Evolutionary conservation across 2,113 vertebrate species (phyloP).

Genomic region (Butorides virescens): DNA sequence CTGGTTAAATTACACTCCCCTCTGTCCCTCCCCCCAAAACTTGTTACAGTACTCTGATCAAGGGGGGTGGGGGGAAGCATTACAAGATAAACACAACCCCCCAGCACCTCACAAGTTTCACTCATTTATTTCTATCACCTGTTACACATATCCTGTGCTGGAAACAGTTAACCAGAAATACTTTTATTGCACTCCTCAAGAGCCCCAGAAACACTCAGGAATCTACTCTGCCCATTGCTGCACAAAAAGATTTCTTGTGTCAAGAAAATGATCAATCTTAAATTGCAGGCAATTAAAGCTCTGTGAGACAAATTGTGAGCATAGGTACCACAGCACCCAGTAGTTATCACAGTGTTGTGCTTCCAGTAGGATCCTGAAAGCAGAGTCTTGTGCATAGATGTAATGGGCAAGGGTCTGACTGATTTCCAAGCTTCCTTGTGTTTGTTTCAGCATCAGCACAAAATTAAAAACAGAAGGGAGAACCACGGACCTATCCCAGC

Average conservation of each 20-base stretch:
- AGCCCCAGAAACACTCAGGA: not conserved
- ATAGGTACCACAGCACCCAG: rapidly evolving
- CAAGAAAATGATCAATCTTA: no score
- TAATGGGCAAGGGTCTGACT: not conserved
- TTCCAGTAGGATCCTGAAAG: rapidly evolving
- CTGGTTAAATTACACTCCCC: not conserved
- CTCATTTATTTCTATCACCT: not conserved
- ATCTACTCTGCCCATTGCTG: rapidly evolving
- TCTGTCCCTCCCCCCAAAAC: not conserved
- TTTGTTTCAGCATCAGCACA: no score
- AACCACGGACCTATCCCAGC: not conserved
- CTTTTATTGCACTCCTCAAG: not conserved
- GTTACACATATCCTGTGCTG: no score
- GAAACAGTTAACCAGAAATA: not conserved
- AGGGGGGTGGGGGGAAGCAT: rapidly evolving
- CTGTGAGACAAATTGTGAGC: rapidly evolving
- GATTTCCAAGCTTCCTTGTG: no score
- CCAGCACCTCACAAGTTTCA: not conserved
- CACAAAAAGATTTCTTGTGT: no score
- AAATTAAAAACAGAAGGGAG: not conserved
- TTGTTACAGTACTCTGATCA: no score
- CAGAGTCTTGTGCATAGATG: not conserved
- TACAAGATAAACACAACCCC: not conserved
- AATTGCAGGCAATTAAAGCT: not conserved
- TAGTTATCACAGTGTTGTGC: rapidly evolving